Base-by-base conservation (phyloP, 2,113 vertebrate species). In the Proteles cristata region DNA sequence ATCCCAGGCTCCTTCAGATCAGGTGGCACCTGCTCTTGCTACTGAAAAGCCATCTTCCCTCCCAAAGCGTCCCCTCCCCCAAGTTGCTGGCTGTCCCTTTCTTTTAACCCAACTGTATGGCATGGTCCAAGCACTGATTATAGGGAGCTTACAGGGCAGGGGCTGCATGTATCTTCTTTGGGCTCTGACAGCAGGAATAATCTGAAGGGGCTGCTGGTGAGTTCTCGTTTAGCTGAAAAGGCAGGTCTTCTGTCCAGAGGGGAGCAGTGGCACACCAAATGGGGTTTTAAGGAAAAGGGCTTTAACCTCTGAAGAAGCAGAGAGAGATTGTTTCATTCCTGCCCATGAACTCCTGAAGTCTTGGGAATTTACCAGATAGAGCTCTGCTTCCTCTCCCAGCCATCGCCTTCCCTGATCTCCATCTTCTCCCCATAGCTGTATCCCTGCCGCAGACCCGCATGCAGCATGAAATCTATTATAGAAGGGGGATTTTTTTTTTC, bases 11-110 rank as follows among this genome's bases (percentile, higher is more conserved):
- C 66, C 90, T 91, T 65, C 61, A 74, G 68, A 77, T 98, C 87
- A 33, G 1, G 97, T 98, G 98, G 98, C 94, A 97, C 98, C 98
- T 98, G 98, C 98, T 98, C 98, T 98, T 98, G 76, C 97, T 97
- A 93, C 97, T 95, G 84, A 92, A 53, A 11, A 85, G 93, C 89
- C 39, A 7, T 50, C 93, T 33, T 96, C 16, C 74, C 95, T 95
- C 94, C 97, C 39, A 7, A 33, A 77, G 86, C 0, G 8, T 33
- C 31, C 79, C 17, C 28, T 25, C 35, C 16, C 50, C 33, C 5
- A 50, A 73, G 0, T 92, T 94, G 58, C 97, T 98, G 95, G 90
- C 97, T 96, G 63, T 95, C 86, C 95, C 98, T 96, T 94, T 94
- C 93, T 85, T 96, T 97, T 98, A 98, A 98, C 98, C 83, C 87